Evolutionary conservation across 2,888 invertebrate species (phyloP).

Genomic region (Acleris cristana): DNA sequence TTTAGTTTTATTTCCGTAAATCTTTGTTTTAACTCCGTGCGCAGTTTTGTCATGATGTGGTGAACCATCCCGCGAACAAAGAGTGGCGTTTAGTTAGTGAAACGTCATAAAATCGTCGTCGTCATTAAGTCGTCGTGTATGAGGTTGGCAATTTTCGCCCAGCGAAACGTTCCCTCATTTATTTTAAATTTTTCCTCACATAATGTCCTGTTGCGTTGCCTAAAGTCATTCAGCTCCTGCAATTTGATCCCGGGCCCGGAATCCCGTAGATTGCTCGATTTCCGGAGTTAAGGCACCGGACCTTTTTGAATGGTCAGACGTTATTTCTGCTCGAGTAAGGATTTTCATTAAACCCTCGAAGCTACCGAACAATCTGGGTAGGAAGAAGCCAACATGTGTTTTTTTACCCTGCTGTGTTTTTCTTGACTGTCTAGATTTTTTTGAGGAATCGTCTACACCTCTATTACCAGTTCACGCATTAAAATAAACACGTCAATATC

Average conservation of each 20-base stretch:
- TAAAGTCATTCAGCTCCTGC: slow-evolving; percentile 31
- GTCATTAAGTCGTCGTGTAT: too few species aligned
- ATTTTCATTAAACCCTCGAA: slow-evolving; percentile 5
- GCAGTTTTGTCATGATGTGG: too few species aligned
- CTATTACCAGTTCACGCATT: too few species aligned
- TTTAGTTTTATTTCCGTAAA: too few species aligned
- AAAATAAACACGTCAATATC: too few species aligned
- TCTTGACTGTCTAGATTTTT: too few species aligned
- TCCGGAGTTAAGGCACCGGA: slow-evolving; percentile 43
- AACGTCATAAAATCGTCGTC: too few species aligned
- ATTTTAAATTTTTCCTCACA: slow-evolving; percentile 23
- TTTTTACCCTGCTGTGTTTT: too few species aligned
- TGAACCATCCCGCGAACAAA: too few species aligned
- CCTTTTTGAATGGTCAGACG: slow-evolving; percentile 13
- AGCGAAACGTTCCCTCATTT: not conserved
- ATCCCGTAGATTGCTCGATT: slow-evolving; percentile 58
- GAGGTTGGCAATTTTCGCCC: not conserved
- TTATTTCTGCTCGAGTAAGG: slow-evolving; percentile 14
- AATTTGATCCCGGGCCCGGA: slow-evolving; percentile 48
- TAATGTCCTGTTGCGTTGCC: slow-evolving; percentile 3
- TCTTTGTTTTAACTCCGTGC: too few species aligned
- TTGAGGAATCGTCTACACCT: too few species aligned
- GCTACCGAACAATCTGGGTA: not conserved
- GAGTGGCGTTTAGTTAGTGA: too few species aligned
- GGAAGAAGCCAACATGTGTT: not conserved